A percentile compares a stretch with the other conserved stretches of the same genome.
phyloP scores from a whole-genome alignment of 2,888 invertebrate species.

The Caenorhabditis uteleia region DNA sequence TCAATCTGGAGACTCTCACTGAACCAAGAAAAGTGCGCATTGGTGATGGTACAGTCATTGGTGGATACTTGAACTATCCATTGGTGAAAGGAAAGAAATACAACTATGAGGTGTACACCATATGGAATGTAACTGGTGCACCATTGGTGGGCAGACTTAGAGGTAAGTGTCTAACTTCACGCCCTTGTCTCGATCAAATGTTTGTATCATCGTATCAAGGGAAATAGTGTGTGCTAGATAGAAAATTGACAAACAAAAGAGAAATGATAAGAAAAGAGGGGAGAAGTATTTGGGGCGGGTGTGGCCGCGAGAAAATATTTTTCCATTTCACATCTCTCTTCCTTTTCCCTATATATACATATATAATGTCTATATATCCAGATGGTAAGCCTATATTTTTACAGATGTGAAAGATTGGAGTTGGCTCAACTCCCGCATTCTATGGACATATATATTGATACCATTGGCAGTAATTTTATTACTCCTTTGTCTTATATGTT shows the following conservation, averaged over 20 bases:
- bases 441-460: slow-evolving; percentile 47
- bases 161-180: no score
- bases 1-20: slow-evolving; percentile 65
- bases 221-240: no score
- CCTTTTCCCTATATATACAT: no score
- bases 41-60: slow-evolving; percentile 68
- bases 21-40: slow-evolving; percentile 57
- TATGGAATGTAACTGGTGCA: slow-evolving; percentile 65
- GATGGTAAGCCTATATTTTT: no score
- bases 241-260: no score
- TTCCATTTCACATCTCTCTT: no score
- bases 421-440: slow-evolving; percentile 39
- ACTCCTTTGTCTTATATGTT: slow-evolving; percentile 30
- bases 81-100: slow-evolving; percentile 67
- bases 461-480: slow-evolving; percentile 35
- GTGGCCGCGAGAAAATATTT: no score
- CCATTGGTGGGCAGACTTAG: slow-evolving; percentile 66
- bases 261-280: no score
- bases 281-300: no score
- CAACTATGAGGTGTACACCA: slow-evolving; percentile 68
- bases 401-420: slow-evolving; percentile 51
- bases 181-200: no score
- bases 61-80: slow-evolving; percentile 70
- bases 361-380: no score
- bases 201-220: no score